Base-by-base conservation (phyloP, 1,140 invertebrate genomes). In the Temnothorax nylanderi region DNA sequence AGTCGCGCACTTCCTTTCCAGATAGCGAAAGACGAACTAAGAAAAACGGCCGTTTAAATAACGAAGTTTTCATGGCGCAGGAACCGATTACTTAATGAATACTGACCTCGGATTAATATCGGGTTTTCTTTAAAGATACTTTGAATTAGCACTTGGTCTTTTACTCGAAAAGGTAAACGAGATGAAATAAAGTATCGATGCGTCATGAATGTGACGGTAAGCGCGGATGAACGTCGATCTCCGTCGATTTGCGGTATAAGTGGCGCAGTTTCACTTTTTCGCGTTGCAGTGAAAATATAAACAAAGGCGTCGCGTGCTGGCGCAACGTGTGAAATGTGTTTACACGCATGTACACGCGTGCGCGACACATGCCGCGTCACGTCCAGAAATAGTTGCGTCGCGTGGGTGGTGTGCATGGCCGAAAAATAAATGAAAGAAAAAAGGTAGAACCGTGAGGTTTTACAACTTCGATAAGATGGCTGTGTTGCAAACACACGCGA, bases 331-430 rank as follows among this genome's bases (percentile, higher is more conserved):
- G 54, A 88, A 88, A 85, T 85, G 37, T 87, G 84, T 89, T 91
- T 87, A 87, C 75, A 86, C 64, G 67, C 60, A 34, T 69, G 75
- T 44, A 88, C 86, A 87, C 54, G 89, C 86, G 71, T 88, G 86
- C 86, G 81, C 54, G 78, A 84, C 88, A 89, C 13, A 67, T 89
- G 90, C 88, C 69, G 88, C 86, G 92, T 93, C 94, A 93, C 77
- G 85, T 92, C 92, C 93, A 92, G 92, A 94, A 95, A 95, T 95
- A 95, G 94, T 92, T 72, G 82, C 93, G 91, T 92, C 92, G 93
- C 93, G 94, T 95, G 94, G 94, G 94, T 93, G 92, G 93, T 88
- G 91, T 89, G 91, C 90, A 93, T 71, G 86, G 56, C 74, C 85
- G 91, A 94, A 93, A 85, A 91, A 91, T 84, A 91, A 91, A 91